phyloP scores from a whole-genome alignment of 2,113 vertebrate genomes.

The Phyllostomus discolor region DNA sequence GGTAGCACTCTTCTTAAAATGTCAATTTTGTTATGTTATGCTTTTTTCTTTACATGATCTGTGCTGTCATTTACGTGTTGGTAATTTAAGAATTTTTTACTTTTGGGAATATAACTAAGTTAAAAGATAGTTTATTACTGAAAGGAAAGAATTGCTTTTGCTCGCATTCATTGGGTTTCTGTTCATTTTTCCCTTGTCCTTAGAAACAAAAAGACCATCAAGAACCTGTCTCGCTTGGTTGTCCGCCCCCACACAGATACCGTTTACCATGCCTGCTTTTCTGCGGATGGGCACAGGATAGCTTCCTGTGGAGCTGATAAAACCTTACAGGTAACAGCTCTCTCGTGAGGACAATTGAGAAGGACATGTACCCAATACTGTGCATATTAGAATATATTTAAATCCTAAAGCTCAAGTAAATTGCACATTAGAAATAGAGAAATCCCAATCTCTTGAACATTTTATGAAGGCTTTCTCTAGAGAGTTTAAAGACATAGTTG shows the following conservation, averaged over 20 bases:
- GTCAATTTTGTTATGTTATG: background rate
- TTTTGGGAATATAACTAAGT: background rate
- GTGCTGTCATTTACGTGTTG: conserved; percentile 7
- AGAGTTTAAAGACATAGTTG: background rate
- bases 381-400: background rate
- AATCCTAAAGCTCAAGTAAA: background rate
- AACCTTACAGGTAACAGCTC: conserved; percentile 87
- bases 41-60: conserved; percentile 17
- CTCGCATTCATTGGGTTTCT: conserved; percentile 38
- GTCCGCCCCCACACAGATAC: conserved; percentile 93
- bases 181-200: conserved; percentile 46
- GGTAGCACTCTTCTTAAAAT: background rate
- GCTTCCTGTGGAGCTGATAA: conserved; percentile 94
- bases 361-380: background rate
- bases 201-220: conserved; percentile 91
- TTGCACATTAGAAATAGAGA: background rate
- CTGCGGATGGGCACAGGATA: conserved; percentile 89
- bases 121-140: background rate
- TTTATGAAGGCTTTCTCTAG: background rate
- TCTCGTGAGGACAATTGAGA: background rate
- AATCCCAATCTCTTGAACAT: background rate
- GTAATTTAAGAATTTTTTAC: conserved; percentile 19
- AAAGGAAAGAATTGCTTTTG: conserved; percentile 33
- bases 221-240: conserved; percentile 90
- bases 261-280: conserved; percentile 94